Percentiles rank a stretch among this genome's conserved stretches.
Conservation (phyloP, 2,113 vertebrate species). For the Bubo bubo region DNA sequence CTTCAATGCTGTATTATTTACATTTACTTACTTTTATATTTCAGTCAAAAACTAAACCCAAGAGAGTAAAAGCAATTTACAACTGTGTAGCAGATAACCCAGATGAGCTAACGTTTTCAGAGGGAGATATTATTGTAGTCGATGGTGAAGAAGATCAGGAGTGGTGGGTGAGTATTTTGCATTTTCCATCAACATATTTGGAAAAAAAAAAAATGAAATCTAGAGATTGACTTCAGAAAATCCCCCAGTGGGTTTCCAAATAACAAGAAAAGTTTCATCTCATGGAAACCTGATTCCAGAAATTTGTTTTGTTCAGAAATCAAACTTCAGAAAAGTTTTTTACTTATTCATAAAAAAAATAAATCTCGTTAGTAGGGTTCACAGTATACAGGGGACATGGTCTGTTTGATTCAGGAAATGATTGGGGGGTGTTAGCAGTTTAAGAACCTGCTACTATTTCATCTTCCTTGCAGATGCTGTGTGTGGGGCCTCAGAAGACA, state of each 20-base stretch:
- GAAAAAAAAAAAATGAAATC: not conserved
- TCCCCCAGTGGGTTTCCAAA: not conserved
- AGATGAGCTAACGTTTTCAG: conserved; percentile 90
- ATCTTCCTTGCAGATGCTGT: not conserved
- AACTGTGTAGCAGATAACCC: conserved; percentile 91
- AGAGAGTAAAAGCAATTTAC: conserved; percentile 92
- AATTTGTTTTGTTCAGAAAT: not conserved
- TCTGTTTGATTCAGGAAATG: not conserved
- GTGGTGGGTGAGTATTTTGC: conserved; percentile 92
- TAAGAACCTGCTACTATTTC: not conserved
- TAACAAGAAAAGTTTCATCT: not conserved
- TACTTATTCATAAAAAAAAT: not conserved
- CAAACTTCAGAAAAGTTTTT: not conserved
- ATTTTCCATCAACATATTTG: not conserved
- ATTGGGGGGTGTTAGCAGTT: not conserved
- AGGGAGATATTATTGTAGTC: conserved; percentile 93
- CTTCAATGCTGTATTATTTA: not conserved
- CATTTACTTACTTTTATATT: not conserved
- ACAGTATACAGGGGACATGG: not conserved
- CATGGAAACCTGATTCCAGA: not conserved
- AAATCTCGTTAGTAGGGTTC: not conserved
- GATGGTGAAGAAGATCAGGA: conserved; percentile 94
- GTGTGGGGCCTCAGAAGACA: not conserved
- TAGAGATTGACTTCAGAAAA: not conserved
- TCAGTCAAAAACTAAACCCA: conserved; percentile 85